A percentile compares a stretch with the other conserved stretches of the same genome.
Conservation (phyloP, 2,888 invertebrate genomes). For the Idaea straminata region DNA sequence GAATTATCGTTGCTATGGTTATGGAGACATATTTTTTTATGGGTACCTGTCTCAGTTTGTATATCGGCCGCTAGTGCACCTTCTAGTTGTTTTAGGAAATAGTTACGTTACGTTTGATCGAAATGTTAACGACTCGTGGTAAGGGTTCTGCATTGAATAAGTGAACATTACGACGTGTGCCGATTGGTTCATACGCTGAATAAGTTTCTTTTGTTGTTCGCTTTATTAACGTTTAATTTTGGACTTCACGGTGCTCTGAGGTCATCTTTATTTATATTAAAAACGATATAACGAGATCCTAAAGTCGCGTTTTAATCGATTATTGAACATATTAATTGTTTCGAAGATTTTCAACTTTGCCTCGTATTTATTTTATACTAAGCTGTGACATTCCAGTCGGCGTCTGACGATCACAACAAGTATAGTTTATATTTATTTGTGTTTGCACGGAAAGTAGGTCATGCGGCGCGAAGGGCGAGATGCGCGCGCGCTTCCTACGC, state of each 20-base stretch:
- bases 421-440: conserved; percentile 43
- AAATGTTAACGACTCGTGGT: too few relatives aligned
- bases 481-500: conserved; percentile 61
- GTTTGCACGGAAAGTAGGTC: conserved; percentile 53
- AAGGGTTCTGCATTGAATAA: neutral
- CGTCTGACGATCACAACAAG: conserved; percentile 32
- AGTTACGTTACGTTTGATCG: conserved; percentile 5
- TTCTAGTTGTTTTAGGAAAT: too few relatives aligned
- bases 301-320: too few relatives aligned
- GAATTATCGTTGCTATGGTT: too few relatives aligned
- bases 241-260: neutral
- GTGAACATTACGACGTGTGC: neutral
- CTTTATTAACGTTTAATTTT: neutral
- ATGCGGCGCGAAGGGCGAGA: conserved; percentile 57
- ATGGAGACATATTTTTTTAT: too few relatives aligned
- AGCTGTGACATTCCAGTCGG: conserved; percentile 18
- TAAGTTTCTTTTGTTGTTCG: neutral
- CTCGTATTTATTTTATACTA: conserved; percentile 1
- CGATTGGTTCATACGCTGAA: neutral
- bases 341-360: conserved; percentile 5
- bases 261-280: neutral
- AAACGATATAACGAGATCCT: neutral
- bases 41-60: too few relatives aligned
- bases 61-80: too few relatives aligned
- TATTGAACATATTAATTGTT: too few relatives aligned